phyloP scores from a whole-genome alignment of 2,113 vertebrate genomes.

The Melanostigma gelatinosum region DNA sequence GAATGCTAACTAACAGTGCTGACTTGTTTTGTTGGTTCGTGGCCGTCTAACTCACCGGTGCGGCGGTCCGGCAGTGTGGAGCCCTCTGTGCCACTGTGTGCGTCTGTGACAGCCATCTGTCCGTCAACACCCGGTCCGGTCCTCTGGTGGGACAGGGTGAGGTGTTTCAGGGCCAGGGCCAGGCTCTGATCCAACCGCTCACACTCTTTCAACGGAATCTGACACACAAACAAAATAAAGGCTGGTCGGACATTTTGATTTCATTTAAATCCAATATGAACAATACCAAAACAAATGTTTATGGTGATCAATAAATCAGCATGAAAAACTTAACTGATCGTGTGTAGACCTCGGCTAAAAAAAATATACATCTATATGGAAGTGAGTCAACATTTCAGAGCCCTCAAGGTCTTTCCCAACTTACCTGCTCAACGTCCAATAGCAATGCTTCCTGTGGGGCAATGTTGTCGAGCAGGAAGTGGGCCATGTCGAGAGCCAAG shows the following conservation, averaged over 20 bases:
- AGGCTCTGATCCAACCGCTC: slow-evolving; percentile 87
- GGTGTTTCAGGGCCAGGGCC: slow-evolving; percentile 86
- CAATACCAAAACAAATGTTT: background rate
- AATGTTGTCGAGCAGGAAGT: slow-evolving; percentile 85
- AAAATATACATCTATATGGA: background rate
- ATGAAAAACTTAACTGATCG: background rate
- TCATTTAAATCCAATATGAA: background rate
- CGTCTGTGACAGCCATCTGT: background rate
- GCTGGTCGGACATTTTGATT: background rate
- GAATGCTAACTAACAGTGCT: too few relatives aligned
- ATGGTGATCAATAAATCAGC: background rate
- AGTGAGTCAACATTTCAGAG: background rate
- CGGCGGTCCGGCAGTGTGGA: background rate
- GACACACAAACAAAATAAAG: slow-evolving; percentile 46
- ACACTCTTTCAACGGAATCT: slow-evolving; percentile 83
- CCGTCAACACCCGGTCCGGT: slow-evolving; percentile 65
- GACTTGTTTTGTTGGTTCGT: too few relatives aligned
- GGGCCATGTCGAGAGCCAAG: slow-evolving; percentile 87
- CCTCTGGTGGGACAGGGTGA: slow-evolving; percentile 83
- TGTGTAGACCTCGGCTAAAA: too few relatives aligned
- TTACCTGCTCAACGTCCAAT: slow-evolving; percentile 75
- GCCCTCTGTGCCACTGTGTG: background rate
- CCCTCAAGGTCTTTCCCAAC: background rate
- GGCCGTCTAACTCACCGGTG: slow-evolving; percentile 16
- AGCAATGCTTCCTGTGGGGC: slow-evolving; percentile 87